These are phyloP conservation scores for Deilephila porcellus DNA, from an alignment of 2,888 invertebrate species.

Conservation along the genomic window DNA sequence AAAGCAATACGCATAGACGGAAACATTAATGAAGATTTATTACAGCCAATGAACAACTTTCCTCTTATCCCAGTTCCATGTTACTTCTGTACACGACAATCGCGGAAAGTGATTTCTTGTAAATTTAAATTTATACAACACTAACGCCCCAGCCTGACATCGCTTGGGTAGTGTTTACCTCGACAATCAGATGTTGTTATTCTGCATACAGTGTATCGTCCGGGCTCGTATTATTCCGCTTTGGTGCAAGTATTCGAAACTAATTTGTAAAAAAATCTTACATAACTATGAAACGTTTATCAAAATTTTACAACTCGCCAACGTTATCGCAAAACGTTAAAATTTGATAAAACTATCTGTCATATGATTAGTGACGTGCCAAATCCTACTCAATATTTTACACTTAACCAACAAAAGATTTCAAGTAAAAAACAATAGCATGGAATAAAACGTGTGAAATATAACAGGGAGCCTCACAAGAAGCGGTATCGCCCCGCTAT, in stretches of 20 bases:
- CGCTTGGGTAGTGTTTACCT: not conserved
- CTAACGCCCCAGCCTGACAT: not conserved
- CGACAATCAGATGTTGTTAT: too few species aligned
- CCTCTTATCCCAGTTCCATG: slow-evolving; percentile 17
- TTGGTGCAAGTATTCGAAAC: too few species aligned
- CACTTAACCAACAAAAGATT: not conserved
- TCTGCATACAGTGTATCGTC: too few species aligned
- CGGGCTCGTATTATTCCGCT: too few species aligned
- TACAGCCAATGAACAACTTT: slow-evolving; percentile 24
- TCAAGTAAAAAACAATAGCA: not conserved
- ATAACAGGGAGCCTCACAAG: not conserved
- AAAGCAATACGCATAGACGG: slow-evolving; percentile 23
- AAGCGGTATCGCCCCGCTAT: slow-evolving; percentile 20
- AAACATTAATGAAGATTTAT: slow-evolving; percentile 27
- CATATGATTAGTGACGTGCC: not conserved
- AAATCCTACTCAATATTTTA: not conserved
- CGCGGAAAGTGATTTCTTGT: not conserved
- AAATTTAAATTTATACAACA: not conserved
- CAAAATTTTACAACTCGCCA: too few species aligned
- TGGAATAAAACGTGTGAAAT: slow-evolving; percentile 2
- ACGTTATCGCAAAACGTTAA: too few species aligned
- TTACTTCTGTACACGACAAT: slow-evolving; percentile 12
- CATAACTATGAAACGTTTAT: too few species aligned
- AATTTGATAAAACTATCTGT: too few species aligned
- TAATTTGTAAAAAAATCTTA: too few species aligned